These are phyloP conservation scores for Eumacrocentrus americanus DNA, from an alignment of 2,888 invertebrate genomes.

Conservation along the genomic window DNA sequence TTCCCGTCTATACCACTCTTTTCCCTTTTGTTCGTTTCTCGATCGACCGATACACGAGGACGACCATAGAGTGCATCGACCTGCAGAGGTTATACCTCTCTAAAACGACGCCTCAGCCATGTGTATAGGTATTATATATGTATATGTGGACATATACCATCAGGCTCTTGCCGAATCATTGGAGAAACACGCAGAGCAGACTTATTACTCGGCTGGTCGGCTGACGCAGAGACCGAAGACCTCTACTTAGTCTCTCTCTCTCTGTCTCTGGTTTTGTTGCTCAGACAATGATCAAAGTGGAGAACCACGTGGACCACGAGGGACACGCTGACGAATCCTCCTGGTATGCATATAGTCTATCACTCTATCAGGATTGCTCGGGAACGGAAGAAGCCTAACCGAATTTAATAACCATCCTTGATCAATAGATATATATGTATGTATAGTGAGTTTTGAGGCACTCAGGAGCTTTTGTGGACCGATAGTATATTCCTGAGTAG, in stretches of 20 bases:
- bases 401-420: no score
- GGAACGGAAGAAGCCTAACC: no score
- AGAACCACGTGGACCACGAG: slow-evolving; percentile 7
- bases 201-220: background rate
- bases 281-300: slow-evolving; percentile 32
- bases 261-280: background rate
- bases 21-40: slow-evolving; percentile 17
- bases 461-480: background rate
- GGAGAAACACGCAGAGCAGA: background rate
- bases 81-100: slow-evolving; percentile 9
- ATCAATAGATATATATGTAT: no score
- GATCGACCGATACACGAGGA: slow-evolving; percentile 28
- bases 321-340: slow-evolving; percentile 16
- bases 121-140: no score
- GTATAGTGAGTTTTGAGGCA: background rate
- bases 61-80: slow-evolving; percentile 14
- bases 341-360: slow-evolving; percentile 8
- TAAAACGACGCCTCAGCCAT: slow-evolving; percentile 5
- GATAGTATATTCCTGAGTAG: no score
- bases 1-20: background rate
- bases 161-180: background rate
- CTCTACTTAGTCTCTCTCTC: background rate
- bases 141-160: background rate
- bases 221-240: background rate
- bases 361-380: no score